These are phyloP conservation scores for Anthonomus grandis DNA, from an alignment of 1,140 invertebrate genomes.

Conservation along the genomic window DNA sequence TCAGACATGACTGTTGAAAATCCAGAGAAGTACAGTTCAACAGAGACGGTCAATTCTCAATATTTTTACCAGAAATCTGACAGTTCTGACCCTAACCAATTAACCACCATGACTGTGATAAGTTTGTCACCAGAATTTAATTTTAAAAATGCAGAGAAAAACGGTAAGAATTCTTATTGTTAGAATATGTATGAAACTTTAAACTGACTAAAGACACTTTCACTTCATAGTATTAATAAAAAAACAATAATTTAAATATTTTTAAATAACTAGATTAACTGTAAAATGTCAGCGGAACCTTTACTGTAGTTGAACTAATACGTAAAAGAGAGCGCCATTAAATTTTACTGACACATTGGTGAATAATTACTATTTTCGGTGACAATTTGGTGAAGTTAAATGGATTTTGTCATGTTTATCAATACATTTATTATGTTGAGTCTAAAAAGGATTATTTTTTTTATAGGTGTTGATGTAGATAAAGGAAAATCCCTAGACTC, in stretches of 20 bases:
- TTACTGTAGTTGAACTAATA: not conserved
- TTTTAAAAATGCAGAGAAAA: slow-evolving; percentile 18
- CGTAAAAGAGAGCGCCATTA: not conserved
- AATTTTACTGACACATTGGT: not conserved
- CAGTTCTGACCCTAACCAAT: slow-evolving; percentile 13
- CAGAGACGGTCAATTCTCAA: slow-evolving; percentile 4
- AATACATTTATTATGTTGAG: not conserved
- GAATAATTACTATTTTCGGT: not conserved
- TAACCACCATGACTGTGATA: slow-evolving; percentile 27
- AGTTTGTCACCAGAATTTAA: slow-evolving; percentile 30
- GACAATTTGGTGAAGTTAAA: not conserved
- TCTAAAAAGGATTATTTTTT: not conserved
- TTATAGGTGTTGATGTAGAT: slow-evolving; percentile 12
- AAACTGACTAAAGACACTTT: slow-evolving; percentile 3
- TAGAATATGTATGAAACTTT: not conserved
- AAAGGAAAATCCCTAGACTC: slow-evolving; percentile 35
- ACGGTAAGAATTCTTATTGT: slow-evolving; percentile 15
- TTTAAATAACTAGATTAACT: not conserved
- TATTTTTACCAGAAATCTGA: slow-evolving; percentile 22
- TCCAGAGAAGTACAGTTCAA: slow-evolving; percentile 4
- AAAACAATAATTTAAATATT: too few species aligned
- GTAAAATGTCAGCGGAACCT: slow-evolving; percentile 13
- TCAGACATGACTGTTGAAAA: slow-evolving; percentile 13
- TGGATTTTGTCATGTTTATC: not conserved
- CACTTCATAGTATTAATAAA: not conserved